These are phyloP conservation scores for Maconellicoccus hirsutus DNA, from an alignment of 1,140 invertebrate species.

Conservation along the genomic window DNA sequence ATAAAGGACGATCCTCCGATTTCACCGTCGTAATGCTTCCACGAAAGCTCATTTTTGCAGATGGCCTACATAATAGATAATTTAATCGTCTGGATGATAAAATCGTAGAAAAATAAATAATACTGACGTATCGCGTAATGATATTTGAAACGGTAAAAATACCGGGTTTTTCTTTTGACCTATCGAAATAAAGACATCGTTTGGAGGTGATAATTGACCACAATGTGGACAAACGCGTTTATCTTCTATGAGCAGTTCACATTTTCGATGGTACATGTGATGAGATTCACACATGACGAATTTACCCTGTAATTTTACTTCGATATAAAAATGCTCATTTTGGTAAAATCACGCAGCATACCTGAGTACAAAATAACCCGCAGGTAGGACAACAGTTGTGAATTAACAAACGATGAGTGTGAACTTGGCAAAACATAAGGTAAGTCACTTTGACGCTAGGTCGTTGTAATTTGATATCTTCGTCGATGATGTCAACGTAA, in stretches of 20 bases:
- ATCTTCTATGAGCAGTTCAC: conserved; percentile 46
- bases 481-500: conserved; percentile 45
- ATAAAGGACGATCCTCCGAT: background rate
- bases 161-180: conserved; percentile 44
- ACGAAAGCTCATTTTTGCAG: conserved; percentile 35
- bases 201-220: conserved; percentile 44
- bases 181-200: conserved; percentile 47
- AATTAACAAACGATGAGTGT: conserved; percentile 56
- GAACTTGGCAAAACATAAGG: conserved; percentile 69
- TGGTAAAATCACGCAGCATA: conserved; percentile 33
- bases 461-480: conserved; percentile 45
- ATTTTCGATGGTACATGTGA: conserved; percentile 62
- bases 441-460: conserved; percentile 70
- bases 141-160: conserved; percentile 43
- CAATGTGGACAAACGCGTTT: conserved; percentile 64
- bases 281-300: conserved; percentile 56
- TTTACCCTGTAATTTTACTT: conserved; percentile 41
- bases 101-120: background rate
- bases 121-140: conserved; percentile 36
- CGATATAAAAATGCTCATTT: background rate
- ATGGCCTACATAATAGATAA: conserved; percentile 32
- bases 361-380: conserved; percentile 84
- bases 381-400: conserved; percentile 87
- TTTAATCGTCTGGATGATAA: conserved; percentile 33
- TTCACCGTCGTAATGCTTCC: conserved; percentile 23